Conservation (phyloP, 1,140 invertebrate species). For the Pseudomyrmex dendroicus region DNA sequence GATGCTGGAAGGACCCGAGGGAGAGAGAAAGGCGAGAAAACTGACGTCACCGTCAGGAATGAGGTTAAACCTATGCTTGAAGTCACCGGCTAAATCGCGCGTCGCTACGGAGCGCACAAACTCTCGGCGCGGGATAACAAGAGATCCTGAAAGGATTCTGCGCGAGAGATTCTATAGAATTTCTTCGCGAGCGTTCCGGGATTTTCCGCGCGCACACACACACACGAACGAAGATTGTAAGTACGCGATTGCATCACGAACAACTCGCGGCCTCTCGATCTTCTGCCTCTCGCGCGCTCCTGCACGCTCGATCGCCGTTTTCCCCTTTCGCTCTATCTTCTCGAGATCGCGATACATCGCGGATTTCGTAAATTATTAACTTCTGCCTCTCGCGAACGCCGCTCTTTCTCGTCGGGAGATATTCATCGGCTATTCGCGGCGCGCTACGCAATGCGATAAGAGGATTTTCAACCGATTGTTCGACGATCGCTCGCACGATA, state of each 20-base stretch:
- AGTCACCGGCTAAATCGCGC: no score
- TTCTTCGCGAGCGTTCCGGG: conserved; percentile 29
- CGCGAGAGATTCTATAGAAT: conserved; percentile 27
- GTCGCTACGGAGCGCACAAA: conserved; percentile 65
- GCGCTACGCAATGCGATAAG: background rate
- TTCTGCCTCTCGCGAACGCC: background rate
- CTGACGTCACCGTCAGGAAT: conserved; percentile 82
- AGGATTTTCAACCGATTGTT: background rate
- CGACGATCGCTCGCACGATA: background rate
- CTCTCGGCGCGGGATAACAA: conserved; percentile 30
- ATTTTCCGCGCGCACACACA: conserved; percentile 30
- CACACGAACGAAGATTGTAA: conserved; percentile 51
- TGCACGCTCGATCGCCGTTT: conserved; percentile 37
- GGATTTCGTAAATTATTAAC: conserved; percentile 47
- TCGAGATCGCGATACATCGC: conserved; percentile 29
- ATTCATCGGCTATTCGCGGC: conserved; percentile 21
- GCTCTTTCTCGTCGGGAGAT: conserved; percentile 18
- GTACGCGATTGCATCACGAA: conserved; percentile 67
- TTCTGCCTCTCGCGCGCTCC: conserved; percentile 51
- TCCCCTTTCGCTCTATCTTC: conserved; percentile 17
- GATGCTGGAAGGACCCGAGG: conserved; percentile 79
- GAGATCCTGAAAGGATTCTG: conserved; percentile 52
- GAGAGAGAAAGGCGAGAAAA: conserved; percentile 79
- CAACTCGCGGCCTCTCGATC: conserved; percentile 35
- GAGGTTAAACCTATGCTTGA: conserved; percentile 81